A percentile compares a stretch with the other conserved stretches of the same genome.
Evolutionary conservation across 2,113 vertebrate species (phyloP).

Genomic region (Rhombomys opimus): DNA sequence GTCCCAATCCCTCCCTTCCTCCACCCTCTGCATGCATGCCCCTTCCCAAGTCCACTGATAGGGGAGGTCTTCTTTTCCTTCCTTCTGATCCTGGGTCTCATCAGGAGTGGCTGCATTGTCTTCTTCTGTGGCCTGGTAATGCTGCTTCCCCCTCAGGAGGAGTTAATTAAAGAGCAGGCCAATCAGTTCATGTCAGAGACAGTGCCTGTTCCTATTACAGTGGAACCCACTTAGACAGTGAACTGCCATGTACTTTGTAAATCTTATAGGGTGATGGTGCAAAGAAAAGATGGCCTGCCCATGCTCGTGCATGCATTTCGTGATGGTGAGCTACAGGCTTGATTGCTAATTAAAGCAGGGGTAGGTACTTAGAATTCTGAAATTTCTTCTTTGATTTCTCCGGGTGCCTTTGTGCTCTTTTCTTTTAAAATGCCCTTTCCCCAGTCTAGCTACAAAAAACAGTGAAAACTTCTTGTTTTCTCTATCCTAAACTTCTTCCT

Average conservation of each 20-base stretch:
- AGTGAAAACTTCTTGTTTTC: slow-evolving; percentile 13
- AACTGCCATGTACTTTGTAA: slow-evolving; percentile 40
- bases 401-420: slow-evolving; percentile 1
- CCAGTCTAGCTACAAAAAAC: not conserved
- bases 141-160: too few relatives aligned
- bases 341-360: not conserved
- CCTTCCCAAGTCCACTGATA: too few relatives aligned
- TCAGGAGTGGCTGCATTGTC: too few relatives aligned
- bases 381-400: slow-evolving; percentile 1
- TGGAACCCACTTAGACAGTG: too few relatives aligned
- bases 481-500: not conserved
- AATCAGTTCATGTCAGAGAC: too few relatives aligned
- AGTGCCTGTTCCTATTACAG: too few relatives aligned
- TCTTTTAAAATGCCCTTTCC: not conserved
- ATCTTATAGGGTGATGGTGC: not conserved
- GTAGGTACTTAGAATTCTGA: slow-evolving; percentile 13
- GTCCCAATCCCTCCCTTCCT: too few relatives aligned
- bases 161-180: too few relatives aligned
- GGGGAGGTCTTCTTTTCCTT: too few relatives aligned
- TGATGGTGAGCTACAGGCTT: not conserved
- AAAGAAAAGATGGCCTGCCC: not conserved
- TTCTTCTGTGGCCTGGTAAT: too few relatives aligned
- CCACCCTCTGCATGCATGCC: too few relatives aligned
- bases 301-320: not conserved
- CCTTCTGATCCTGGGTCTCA: too few relatives aligned